These are phyloP conservation scores for Diarsia brunnea DNA, from an alignment of 2,888 invertebrate genomes.

Conservation along the genomic window DNA sequence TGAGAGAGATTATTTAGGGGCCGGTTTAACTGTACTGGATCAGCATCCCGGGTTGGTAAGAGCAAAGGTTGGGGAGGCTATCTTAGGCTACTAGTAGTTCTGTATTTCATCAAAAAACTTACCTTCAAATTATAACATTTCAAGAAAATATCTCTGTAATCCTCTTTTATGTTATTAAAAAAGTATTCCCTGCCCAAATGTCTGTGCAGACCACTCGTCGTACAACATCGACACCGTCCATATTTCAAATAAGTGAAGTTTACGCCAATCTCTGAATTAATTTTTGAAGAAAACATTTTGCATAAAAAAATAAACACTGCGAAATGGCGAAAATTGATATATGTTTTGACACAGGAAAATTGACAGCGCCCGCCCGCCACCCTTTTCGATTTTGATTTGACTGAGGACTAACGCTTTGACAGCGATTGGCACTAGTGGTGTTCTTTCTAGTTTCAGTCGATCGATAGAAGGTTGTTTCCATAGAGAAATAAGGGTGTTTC, in stretches of 20 bases:
- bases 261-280: conserved; percentile 41
- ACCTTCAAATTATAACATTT: conserved; percentile 83
- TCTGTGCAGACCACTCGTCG: conserved; percentile 75
- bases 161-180: conserved; percentile 73
- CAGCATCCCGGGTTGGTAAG: too few relatives aligned
- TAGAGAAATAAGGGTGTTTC: not conserved
- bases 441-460: not conserved
- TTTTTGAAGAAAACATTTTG: conserved; percentile 26
- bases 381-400: too few relatives aligned
- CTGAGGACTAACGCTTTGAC: too few relatives aligned
- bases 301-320: conserved; percentile 24
- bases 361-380: too few relatives aligned
- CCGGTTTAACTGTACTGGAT: too few relatives aligned
- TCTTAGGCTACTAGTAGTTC: too few relatives aligned
- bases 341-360: not conserved
- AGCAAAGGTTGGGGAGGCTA: too few relatives aligned
- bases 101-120: conserved; percentile 64
- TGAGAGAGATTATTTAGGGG: too few relatives aligned
- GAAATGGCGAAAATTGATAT: conserved; percentile 21
- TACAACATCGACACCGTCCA: conserved; percentile 81
- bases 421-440: conserved; percentile 28
- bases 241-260: conserved; percentile 56
- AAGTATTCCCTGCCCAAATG: conserved; percentile 77
- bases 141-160: conserved; percentile 76
- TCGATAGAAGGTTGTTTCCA: not conserved